Evolutionary conservation across 2,888 invertebrate species (phyloP).

Genomic region (Pyrrhia umbra): DNA sequence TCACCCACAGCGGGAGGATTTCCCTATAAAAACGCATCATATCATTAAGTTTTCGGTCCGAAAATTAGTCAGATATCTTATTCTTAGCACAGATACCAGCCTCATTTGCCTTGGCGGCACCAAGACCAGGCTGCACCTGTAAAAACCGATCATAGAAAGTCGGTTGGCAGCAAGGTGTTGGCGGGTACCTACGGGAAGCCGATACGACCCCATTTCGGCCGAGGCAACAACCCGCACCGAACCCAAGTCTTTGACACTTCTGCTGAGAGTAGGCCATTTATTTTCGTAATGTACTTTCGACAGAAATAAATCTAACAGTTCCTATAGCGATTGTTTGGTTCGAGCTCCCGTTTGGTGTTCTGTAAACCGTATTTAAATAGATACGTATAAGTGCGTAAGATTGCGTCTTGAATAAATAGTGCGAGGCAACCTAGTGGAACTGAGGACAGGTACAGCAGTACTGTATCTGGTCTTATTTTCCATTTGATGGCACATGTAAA

Average conservation of each 20-base stretch:
- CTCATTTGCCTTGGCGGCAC: conserved; percentile 7
- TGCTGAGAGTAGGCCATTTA: conserved; percentile 78
- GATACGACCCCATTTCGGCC: conserved; percentile 73
- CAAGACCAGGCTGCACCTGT: conserved; percentile 46
- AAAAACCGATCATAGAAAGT: conserved; percentile 39
- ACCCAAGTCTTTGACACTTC: conserved; percentile 80
- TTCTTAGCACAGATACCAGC: conserved; percentile 17
- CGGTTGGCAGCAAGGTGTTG: conserved; percentile 66
- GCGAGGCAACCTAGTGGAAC: background rate
- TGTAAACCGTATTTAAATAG: conserved; percentile 52
- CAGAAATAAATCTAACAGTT: conserved; percentile 78
- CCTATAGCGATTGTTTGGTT: conserved; percentile 75
- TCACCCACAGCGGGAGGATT: too few relatives aligned
- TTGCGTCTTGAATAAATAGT: conserved; percentile 8
- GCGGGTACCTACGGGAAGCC: conserved; percentile 72
- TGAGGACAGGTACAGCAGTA: background rate
- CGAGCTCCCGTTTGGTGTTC: conserved; percentile 53
- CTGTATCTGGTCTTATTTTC: background rate
- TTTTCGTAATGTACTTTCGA: conserved; percentile 75
- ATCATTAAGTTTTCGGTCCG: conserved; percentile 18
- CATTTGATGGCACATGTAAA: background rate
- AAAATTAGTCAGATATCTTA: conserved; percentile 8
- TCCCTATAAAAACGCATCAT: conserved; percentile 12
- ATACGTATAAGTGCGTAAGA: conserved; percentile 13
- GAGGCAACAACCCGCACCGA: conserved; percentile 79